A percentile compares a stretch with the other conserved stretches of the same genome.
Conservation (phyloP, 2,888 invertebrate genomes). For the Hirtodrosophila cameraria region DNA sequence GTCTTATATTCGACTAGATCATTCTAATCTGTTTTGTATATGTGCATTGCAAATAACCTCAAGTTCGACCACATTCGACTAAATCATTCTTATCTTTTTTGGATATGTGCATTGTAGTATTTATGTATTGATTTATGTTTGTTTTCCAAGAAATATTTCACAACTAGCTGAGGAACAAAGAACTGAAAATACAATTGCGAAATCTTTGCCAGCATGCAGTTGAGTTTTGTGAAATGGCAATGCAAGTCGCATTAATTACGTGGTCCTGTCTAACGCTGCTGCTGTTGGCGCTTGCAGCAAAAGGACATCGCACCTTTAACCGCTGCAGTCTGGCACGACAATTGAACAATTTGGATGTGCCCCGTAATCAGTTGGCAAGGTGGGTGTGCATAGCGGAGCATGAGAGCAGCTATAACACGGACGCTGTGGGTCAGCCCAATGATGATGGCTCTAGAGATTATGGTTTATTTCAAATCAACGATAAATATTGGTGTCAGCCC, state of each 20-base stretch:
- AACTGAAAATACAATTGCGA: too few relatives aligned
- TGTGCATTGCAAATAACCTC: too few relatives aligned
- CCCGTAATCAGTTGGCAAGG: conserved; percentile 40
- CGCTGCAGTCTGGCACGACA: conserved; percentile 1
- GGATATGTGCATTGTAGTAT: too few relatives aligned
- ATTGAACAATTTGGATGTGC: background rate
- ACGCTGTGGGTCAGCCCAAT: conserved; percentile 83
- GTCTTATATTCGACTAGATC: too few relatives aligned
- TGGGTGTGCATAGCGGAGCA: conserved; percentile 67
- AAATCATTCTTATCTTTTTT: too few relatives aligned
- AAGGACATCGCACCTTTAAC: background rate
- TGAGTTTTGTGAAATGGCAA: background rate
- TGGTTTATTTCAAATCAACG: conserved; percentile 78
- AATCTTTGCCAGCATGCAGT: too few relatives aligned
- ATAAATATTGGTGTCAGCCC: conserved; percentile 73
- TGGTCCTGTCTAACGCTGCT: background rate
- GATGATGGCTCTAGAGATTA: conserved; percentile 83
- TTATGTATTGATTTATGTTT: too few relatives aligned
- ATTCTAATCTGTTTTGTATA: too few relatives aligned
- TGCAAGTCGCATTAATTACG: background rate
- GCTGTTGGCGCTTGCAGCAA: background rate
- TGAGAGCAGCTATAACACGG: conserved; percentile 81
- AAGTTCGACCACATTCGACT: too few relatives aligned
- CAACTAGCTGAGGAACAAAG: too few relatives aligned
- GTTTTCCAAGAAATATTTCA: too few relatives aligned